Evolutionary conservation across 2,888 invertebrate genomes (phyloP), one percentile per base, ranked within the genome.

Genomic region (Busseola fusca): DNA sequence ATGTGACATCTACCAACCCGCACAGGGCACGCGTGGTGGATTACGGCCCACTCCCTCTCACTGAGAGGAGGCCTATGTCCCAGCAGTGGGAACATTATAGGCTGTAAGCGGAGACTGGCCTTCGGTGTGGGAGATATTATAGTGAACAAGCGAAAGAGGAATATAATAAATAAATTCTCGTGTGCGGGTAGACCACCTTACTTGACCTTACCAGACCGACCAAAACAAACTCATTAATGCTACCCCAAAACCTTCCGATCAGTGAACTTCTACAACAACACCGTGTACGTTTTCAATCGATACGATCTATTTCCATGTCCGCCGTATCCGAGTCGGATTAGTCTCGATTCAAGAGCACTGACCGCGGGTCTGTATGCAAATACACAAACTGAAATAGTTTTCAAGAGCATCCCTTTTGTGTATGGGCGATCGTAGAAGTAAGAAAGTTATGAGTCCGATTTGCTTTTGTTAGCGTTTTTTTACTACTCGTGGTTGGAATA

Each of bases 321-420:
- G 40, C 60, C 30, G 69, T 69, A 66, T 72, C 64, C 50, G 52
- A 65, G 62, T 58, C 63, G 72, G 45, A 63, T 68, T 40, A 48
- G 48, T 45, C 59, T 27, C 64, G 54, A 74, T 85, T 83, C 85
- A 85, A 84, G 85, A 83, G 58, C 83, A 70, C n/a, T 78, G 85
- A 76, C 81, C 83, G 69, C 14, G n/a, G 50, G 37, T 71, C 68
- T 57, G 68, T 75, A 82, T 86, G 83, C 83, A 87, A 85, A 87
- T 85, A 82, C 82, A 81, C 81, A 66, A 67, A 80, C 84, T 18
- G 59, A 87, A 86, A 87, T 88, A 87, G 78, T 27, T 58, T 59
- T 50, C 34, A 48, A 56, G 57, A 62, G 27, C 34, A 42, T 34
- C 27, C 25, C 57, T 77, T 34, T 34, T 62, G 57, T 64, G 42